phyloP scores from a whole-genome alignment of 1,140 invertebrate genomes.

The Platyura marginata region DNA sequence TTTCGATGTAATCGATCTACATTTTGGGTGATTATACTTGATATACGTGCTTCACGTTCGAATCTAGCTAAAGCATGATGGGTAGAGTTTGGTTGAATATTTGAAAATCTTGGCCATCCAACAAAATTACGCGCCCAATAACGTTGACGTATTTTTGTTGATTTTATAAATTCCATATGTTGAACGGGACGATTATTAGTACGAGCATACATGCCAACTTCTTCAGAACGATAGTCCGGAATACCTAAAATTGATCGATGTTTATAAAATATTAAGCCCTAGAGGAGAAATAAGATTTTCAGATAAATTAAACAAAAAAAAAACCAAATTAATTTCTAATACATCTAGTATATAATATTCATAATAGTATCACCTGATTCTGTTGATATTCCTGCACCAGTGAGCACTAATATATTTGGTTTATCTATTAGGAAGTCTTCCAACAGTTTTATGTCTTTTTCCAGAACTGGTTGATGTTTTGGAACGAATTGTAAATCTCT shows the following conservation, averaged over 20 bases:
- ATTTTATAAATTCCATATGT: conserved; percentile 69
- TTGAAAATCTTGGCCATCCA: conserved; percentile 71
- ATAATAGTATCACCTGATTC: conserved; percentile 43
- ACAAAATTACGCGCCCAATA: conserved; percentile 95
- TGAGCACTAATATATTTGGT: conserved; percentile 52
- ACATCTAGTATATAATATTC: not conserved
- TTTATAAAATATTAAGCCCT: conserved; percentile 2
- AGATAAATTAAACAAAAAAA: no score
- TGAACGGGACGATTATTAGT: conserved; percentile 66
- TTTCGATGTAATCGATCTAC: conserved; percentile 85
- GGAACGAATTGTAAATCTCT: conserved; percentile 43
- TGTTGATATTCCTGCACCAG: conserved; percentile 90
- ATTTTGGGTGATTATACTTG: conserved; percentile 79
- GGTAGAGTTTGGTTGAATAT: conserved; percentile 40
- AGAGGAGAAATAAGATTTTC: not conserved
- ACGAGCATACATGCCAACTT: conserved; percentile 77
- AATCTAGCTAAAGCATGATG: conserved; percentile 43
- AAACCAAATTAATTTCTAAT: not conserved
- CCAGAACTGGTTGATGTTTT: conserved; percentile 39
- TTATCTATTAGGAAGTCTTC: conserved; percentile 41
- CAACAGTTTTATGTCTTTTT: conserved; percentile 39
- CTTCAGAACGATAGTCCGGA: conserved; percentile 85
- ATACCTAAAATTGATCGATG: conserved; percentile 40
- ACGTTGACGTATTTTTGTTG: conserved; percentile 44
- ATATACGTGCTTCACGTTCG: conserved; percentile 38